Evolutionary conservation across 2,113 vertebrate species (phyloP).

Genomic region (Jaculus jaculus): DNA sequence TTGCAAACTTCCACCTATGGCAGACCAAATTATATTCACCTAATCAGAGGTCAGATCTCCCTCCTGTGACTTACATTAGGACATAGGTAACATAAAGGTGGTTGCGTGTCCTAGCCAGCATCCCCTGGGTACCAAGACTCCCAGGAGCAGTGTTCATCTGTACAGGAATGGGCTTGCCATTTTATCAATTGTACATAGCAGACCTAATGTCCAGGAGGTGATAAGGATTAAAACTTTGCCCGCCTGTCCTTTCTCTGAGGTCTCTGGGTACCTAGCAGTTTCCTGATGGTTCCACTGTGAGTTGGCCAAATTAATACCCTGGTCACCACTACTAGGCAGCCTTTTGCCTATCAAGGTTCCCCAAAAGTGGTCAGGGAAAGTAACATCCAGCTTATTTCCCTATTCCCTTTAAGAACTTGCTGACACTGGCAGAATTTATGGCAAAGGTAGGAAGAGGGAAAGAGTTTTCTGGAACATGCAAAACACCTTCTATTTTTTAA

Average conservation of each 20-base stretch:
- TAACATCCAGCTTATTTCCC: background rate
- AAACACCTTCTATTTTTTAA: conserved; percentile 23
- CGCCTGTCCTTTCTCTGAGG: background rate
- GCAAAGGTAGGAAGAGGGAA: background rate
- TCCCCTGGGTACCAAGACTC: too few species aligned
- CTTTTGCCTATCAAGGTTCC: background rate
- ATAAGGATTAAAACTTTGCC: background rate
- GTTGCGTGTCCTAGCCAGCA: background rate
- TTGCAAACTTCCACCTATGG: background rate
- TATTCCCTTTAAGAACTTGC: background rate
- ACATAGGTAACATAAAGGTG: background rate
- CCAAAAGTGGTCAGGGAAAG: background rate
- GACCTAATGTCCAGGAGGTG: background rate
- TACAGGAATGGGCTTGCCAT: background rate
- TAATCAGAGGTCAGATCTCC: background rate
- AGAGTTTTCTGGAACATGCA: background rate
- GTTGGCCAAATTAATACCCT: background rate
- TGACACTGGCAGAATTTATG: background rate
- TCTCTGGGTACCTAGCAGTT: rapidly evolving
- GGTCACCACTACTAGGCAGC: background rate
- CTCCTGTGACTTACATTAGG: background rate
- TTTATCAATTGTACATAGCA: background rate
- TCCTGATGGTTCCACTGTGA: background rate
- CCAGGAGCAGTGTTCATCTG: background rate
- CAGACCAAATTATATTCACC: background rate